Evolutionary conservation across 2,113 vertebrate genomes (phyloP).

Genomic region (Caretta caretta): DNA sequence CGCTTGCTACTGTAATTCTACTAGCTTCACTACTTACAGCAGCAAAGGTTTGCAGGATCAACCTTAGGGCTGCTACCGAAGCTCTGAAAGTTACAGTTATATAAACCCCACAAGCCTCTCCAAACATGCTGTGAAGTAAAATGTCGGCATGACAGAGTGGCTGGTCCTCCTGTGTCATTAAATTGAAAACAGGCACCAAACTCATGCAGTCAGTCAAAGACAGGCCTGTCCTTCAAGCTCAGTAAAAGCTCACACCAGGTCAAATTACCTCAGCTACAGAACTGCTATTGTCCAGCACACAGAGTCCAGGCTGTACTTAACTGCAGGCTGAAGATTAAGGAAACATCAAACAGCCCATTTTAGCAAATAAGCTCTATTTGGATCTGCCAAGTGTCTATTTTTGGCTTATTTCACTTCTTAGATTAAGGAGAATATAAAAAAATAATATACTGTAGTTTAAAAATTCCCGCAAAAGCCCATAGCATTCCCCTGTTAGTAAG

Average conservation of each 20-base stretch:
- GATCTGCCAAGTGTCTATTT: too few species aligned
- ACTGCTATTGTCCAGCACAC: background rate
- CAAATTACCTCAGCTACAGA: background rate
- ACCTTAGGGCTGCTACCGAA: background rate
- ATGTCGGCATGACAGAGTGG: background rate
- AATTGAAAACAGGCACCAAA: background rate
- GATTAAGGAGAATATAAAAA: background rate
- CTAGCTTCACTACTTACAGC: background rate
- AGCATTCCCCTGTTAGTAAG: background rate
- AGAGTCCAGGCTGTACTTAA: background rate
- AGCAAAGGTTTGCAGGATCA: background rate
- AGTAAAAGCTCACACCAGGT: background rate
- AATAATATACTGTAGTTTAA: background rate
- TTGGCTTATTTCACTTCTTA: background rate
- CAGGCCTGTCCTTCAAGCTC: background rate
- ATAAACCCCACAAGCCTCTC: background rate
- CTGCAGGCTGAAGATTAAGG: background rate
- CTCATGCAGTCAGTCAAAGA: too few species aligned
- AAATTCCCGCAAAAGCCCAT: background rate
- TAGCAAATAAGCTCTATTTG: background rate
- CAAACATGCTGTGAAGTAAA: background rate
- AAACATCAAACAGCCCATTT: background rate
- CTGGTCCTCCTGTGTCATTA: rapidly evolving
- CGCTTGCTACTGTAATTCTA: background rate
- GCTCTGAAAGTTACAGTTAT: background rate